Evolutionary conservation across 2,888 invertebrate genomes (phyloP), one percentile per base, ranked within the genome.

Genomic region (Branchellion lobata): DNA sequence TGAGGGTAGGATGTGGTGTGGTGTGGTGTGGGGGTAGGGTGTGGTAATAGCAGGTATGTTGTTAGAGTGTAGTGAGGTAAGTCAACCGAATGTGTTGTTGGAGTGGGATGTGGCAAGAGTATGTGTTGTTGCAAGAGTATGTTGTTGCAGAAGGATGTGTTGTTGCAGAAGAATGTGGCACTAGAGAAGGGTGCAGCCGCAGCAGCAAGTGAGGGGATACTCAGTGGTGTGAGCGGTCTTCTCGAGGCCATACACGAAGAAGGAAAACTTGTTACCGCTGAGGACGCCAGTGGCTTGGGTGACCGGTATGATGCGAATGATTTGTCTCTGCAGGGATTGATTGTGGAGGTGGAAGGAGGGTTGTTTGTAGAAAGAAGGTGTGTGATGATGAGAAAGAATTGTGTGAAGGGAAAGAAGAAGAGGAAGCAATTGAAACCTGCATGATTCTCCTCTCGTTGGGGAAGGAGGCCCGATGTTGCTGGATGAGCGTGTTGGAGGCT

Each of bases 231-330:
- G 80, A 11, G 84, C 84, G 18, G 79, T 81, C 33, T 51, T 68
- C 75, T 83, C 84, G 29, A 82, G 80, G 24, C 84, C 84, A 73
- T 84, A 84, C 27, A 84, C 83, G 83, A 83, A 84, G 78, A 82
- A 83, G 27, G 82, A 79, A 8, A 79, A 79, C 31, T 74, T 82
- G 36, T 75, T 69, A 14, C 83, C 82, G 40, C 84, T 82, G 83
- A 82, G 84, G 29, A 65, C 80, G 77, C 83, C 84, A 27, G 79
- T 76, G 1, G 82, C 82, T 80, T 84, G 84, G 1, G 84, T 84
- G 57, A 84, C 84, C 1, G 84, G 84, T n/a, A 84, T 84, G 21
- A 83, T 83, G 29, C 84, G 73, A 27, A 84, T 69, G n/a, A 76
- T 79, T 53, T 84, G 84, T 21, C 84, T 78, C 84, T 84, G 77